These are phyloP conservation scores for Drymonia ruficornis DNA, from an alignment of 2,888 invertebrate genomes.

Conservation along the genomic window DNA sequence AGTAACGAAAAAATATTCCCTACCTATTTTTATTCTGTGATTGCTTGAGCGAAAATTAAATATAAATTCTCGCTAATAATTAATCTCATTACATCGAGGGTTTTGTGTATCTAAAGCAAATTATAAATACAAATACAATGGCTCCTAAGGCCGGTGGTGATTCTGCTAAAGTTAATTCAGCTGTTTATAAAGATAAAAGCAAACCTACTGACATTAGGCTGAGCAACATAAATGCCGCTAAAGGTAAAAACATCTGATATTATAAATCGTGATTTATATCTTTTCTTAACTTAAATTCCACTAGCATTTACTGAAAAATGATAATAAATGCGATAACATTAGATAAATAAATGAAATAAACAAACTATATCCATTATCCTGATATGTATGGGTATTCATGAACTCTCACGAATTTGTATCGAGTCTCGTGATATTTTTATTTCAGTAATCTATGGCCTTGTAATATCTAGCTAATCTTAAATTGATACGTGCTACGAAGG, in stretches of 20 bases:
- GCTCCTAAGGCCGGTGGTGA: conserved; percentile 81
- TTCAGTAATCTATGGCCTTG: background rate
- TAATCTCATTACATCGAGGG: conserved; percentile 43
- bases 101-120: conserved; percentile 19
- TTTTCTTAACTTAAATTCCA: conserved; percentile 6
- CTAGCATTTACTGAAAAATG: background rate
- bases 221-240: conserved; percentile 99
- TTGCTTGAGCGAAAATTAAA: background rate
- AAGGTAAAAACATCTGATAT: conserved; percentile 88
- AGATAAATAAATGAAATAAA: conserved; percentile 1
- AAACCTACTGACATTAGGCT: conserved; percentile 97
- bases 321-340: background rate
- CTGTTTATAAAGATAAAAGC: conserved; percentile 94
- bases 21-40: too few species aligned
- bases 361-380: too few species aligned
- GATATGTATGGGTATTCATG: too few species aligned
- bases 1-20: too few species aligned
- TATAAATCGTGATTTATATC: conserved; percentile 17
- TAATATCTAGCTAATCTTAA: background rate
- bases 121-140: conserved; percentile 48
- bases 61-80: conserved; percentile 1
- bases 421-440: background rate
- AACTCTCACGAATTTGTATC: background rate
- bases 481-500: too few species aligned
- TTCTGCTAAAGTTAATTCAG: conserved; percentile 73